These are phyloP conservation scores for Ellobium chinense DNA, from an alignment of 2,888 invertebrate species.

Conservation along the genomic window DNA sequence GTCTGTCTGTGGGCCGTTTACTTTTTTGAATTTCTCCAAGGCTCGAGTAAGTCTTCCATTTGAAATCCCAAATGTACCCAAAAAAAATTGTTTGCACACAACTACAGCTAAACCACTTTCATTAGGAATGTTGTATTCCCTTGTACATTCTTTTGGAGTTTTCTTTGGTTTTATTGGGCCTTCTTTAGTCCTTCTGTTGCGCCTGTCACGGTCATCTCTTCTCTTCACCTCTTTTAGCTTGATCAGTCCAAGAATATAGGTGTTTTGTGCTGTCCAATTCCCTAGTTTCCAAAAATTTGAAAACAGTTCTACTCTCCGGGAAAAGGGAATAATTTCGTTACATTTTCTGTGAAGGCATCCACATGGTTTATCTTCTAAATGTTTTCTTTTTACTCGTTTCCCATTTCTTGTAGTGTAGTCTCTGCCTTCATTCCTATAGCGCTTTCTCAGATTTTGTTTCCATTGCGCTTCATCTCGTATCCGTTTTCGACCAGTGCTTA, in stretches of 20 bases:
- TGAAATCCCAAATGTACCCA: background rate
- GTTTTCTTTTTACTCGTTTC: background rate
- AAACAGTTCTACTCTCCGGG: background rate
- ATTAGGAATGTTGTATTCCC: background rate
- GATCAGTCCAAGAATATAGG: conserved; percentile 1
- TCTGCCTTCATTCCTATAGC: background rate
- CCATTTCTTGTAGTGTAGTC: background rate
- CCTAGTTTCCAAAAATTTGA: conserved; percentile 18
- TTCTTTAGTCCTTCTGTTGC: background rate
- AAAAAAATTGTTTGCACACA: conserved; percentile 2
- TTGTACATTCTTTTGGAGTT: background rate
- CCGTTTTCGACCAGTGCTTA: background rate
- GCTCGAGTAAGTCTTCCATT: conserved; percentile 16
- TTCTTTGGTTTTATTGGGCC: conserved; percentile 1
- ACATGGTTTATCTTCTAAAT: background rate
- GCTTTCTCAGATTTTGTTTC: background rate
- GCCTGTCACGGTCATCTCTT: conserved; percentile 12
- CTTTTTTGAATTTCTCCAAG: background rate
- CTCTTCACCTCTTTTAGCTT: background rate
- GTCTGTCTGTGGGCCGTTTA: background rate
- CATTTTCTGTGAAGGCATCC: background rate
- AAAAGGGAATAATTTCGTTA: background rate
- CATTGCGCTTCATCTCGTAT: conserved; percentile 1
- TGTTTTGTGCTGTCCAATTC: conserved; percentile 17
- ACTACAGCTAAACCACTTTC: background rate